Percentiles rank a stretch among this genome's conserved stretches.
These are phyloP conservation scores for Limenitis camilla DNA, from an alignment of 2,888 invertebrate genomes.

Conservation along the genomic window DNA sequence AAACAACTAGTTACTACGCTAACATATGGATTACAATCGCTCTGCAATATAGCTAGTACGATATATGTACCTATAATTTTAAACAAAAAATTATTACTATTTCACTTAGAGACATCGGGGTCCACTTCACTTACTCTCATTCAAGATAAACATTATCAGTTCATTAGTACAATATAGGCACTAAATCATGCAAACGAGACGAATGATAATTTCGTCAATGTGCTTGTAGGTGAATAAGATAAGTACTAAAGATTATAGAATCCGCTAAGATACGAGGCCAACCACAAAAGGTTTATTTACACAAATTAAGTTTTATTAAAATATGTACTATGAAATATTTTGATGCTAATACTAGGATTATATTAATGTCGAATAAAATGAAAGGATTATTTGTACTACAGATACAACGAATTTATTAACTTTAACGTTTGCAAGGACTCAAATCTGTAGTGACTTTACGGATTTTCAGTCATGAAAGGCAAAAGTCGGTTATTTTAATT, in stretches of 20 bases:
- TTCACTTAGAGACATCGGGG: not conserved
- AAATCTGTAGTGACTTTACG: too few relatives aligned
- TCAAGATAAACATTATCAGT: constrained; percentile 1
- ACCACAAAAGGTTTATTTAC: not conserved
- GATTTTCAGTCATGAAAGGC: too few relatives aligned
- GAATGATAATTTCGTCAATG: not conserved
- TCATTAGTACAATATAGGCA: not conserved
- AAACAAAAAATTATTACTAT: not conserved
- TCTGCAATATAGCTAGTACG: too few relatives aligned
- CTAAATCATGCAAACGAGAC: not conserved
- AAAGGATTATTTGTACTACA: too few relatives aligned
- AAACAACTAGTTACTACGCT: too few relatives aligned
- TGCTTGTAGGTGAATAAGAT: constrained; percentile 9
- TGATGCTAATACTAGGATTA: too few relatives aligned
- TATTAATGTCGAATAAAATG: too few relatives aligned
- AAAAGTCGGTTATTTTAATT: too few relatives aligned
- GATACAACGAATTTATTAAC: too few relatives aligned
- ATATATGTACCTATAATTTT: too few relatives aligned
- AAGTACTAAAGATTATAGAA: constrained; percentile 1
- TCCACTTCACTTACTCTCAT: not conserved
- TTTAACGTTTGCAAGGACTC: too few relatives aligned
- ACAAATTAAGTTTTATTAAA: not conserved
- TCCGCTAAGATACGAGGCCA: not conserved
- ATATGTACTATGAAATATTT: not conserved
- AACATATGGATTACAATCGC: too few relatives aligned